These are phyloP conservation scores for Nymphicus hollandicus DNA, from an alignment of 2,113 vertebrate genomes.

Conservation along the genomic window DNA sequence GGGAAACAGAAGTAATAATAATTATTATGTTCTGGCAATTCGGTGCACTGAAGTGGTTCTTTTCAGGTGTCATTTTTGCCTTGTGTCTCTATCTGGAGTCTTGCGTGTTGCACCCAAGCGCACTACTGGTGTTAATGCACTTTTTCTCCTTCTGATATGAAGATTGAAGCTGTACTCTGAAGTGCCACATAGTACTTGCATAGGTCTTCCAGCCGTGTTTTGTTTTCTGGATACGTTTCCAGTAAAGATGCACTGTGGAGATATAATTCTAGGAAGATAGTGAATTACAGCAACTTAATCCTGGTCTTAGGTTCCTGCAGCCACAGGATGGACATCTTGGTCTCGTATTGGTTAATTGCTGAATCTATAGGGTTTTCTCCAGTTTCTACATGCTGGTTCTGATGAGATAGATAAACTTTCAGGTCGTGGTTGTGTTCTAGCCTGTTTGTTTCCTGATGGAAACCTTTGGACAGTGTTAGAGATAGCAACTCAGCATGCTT, in stretches of 20 bases:
- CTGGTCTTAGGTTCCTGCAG: background rate
- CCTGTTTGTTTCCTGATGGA: background rate
- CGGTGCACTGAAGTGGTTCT: background rate
- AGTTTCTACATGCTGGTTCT: background rate
- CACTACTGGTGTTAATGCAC: background rate
- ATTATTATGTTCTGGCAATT: background rate
- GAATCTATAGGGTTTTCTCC: background rate
- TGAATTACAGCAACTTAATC: background rate
- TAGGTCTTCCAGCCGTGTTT: background rate
- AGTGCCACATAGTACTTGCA: accelerated
- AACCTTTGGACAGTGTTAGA: background rate
- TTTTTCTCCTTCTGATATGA: background rate
- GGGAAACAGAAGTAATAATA: background rate
- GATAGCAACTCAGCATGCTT: background rate
- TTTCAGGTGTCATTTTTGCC: background rate
- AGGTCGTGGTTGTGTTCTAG: background rate
- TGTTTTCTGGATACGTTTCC: background rate
- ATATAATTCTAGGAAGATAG: background rate
- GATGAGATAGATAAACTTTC: background rate
- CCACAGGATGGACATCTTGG: background rate
- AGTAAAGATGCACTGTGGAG: background rate
- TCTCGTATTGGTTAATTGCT: background rate
- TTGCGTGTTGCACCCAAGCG: background rate
- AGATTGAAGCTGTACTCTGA: background rate
- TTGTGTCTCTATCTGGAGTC: background rate